Evolutionary conservation across 2,797 vertebrate species (phyloP).

Genomic region (Poecilia gillii): DNA sequence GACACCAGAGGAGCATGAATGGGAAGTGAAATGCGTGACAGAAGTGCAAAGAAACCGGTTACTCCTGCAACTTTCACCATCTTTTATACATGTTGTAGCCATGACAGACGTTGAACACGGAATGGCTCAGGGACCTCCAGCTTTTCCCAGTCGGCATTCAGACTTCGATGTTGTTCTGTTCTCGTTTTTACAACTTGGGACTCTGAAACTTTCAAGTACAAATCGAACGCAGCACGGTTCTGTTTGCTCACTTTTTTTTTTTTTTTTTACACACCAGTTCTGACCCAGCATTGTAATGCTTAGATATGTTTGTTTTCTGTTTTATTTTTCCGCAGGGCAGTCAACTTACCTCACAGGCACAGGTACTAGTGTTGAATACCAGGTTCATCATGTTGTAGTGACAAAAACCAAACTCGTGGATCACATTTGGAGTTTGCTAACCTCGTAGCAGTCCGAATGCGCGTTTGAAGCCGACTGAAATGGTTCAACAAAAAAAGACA

Average conservation of each 20-base stretch:
- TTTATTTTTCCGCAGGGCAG: conserved; percentile 6
- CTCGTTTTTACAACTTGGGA: not conserved
- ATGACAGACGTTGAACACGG: not conserved
- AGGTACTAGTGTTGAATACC: not conserved
- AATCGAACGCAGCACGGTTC: not conserved
- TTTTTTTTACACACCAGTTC: conserved; percentile 4
- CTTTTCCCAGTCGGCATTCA: not conserved
- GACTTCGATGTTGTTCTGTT: not conserved
- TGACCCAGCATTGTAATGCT: conserved; percentile 19
- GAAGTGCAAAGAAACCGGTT: not conserved
- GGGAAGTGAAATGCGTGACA: not conserved
- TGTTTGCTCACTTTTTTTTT: not conserved
- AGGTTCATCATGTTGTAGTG: conserved; percentile 12
- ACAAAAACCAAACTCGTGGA: conserved; percentile 18
- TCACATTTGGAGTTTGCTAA: conserved; percentile 4
- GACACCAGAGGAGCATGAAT: not conserved
- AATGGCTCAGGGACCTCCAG: not conserved
- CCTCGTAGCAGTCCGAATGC: conserved; percentile 27
- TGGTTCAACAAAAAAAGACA: not conserved
- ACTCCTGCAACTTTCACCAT: not conserved
- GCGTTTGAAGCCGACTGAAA: conserved; percentile 19
- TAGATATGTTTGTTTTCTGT: conserved; percentile 8
- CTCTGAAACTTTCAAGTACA: conserved; percentile 3
- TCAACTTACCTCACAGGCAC: conserved; percentile 9
- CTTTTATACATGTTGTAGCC: not conserved